phyloP scores from a whole-genome alignment of 2,113 vertebrate genomes.

The Mola mola region DNA sequence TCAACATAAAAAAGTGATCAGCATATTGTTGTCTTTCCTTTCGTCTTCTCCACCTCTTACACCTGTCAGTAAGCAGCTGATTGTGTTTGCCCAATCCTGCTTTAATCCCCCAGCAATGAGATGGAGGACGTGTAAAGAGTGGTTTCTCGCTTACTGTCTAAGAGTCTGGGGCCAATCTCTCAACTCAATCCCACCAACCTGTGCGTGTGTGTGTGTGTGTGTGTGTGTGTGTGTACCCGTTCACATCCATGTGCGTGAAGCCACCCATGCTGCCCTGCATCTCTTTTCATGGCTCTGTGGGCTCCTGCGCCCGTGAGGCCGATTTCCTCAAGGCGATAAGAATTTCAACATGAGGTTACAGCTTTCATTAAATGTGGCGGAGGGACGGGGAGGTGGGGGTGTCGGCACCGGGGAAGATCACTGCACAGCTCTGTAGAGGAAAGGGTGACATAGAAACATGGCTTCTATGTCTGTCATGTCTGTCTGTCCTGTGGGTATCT shows the following conservation, averaged over 20 bases:
- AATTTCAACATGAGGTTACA: constrained; percentile 41
- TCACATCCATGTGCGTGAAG: constrained; percentile 36
- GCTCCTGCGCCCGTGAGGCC: constrained; percentile 34
- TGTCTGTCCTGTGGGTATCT: background rate
- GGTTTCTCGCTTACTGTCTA: constrained; percentile 30
- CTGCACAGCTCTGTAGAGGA: constrained; percentile 15
- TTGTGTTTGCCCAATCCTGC: constrained; percentile 44
- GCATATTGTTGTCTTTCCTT: constrained; percentile 12
- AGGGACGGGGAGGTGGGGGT: constrained; percentile 14
- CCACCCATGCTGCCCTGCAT: constrained; percentile 36
- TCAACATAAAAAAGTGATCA: constrained; percentile 18
- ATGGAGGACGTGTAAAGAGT: constrained; percentile 19
- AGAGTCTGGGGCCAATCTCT: constrained; percentile 62
- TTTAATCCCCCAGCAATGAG: constrained; percentile 53
- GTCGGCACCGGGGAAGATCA: constrained; percentile 9
- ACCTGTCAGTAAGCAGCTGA: constrained; percentile 33
- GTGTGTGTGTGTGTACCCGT: constrained; percentile 29
- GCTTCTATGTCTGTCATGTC: background rate
- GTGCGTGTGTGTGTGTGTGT: constrained; percentile 20
- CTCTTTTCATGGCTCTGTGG: constrained; percentile 50
- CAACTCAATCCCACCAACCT: constrained; percentile 39
- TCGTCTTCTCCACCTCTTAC: constrained; percentile 24
- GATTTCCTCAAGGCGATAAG: constrained; percentile 27
- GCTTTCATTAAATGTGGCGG: constrained; percentile 43
- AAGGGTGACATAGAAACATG: constrained; percentile 11